These are phyloP conservation scores for Noctua comes DNA, from an alignment of 2,888 invertebrate species.

Conservation along the genomic window DNA sequence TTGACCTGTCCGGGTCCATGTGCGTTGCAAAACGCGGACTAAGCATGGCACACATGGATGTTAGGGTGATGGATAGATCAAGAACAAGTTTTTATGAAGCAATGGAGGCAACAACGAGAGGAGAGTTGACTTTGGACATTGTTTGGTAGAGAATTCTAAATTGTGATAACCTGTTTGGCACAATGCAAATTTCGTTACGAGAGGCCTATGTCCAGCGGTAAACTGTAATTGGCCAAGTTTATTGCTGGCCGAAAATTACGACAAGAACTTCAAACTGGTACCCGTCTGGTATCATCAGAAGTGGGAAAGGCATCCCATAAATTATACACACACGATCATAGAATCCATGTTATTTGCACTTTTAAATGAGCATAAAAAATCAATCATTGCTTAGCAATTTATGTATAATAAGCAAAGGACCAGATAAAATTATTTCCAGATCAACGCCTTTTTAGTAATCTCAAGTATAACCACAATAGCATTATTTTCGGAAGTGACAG, in stretches of 20 bases:
- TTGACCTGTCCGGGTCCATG: conserved; percentile 81
- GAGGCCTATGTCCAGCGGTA: neutral
- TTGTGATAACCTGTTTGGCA: neutral
- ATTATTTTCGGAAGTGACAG: conserved; percentile 27
- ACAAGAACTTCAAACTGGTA: neutral
- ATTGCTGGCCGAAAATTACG: neutral
- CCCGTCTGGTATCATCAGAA: neutral
- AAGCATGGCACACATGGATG: conserved; percentile 66
- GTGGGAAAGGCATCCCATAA: neutral
- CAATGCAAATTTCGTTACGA: neutral
- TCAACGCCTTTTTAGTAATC: conserved; percentile 33
- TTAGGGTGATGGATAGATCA: conserved; percentile 28
- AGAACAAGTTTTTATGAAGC: conserved; percentile 17
- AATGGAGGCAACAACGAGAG: conserved; percentile 6
- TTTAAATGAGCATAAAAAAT: neutral
- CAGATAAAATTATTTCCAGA: conserved; percentile 1
- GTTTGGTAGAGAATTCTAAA: neutral
- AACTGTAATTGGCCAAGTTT: neutral
- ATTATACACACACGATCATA: neutral
- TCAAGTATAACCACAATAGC: conserved; percentile 48
- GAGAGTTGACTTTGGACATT: neutral
- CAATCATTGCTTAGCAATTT: neutral
- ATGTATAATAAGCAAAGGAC: conserved; percentile 1
- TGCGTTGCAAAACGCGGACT: conserved; percentile 75
- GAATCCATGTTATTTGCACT: neutral